A percentile compares a stretch with the other conserved stretches of the same genome.
Conservation (phyloP, 2,888 invertebrate genomes). For the Sipha maydis region DNA sequence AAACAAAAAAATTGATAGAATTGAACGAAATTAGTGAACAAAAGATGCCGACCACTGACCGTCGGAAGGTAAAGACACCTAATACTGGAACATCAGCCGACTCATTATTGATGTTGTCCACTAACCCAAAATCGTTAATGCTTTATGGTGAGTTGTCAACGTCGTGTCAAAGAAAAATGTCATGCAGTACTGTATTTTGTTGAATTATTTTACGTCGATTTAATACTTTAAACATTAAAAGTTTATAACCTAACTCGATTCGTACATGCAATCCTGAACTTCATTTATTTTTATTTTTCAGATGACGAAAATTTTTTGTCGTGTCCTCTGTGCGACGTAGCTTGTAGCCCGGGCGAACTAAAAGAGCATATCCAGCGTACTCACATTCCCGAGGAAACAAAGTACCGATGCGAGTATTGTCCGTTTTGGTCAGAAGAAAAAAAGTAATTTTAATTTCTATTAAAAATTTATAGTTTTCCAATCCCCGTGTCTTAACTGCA, state of each 20-base stretch:
- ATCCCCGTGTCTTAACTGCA: too few relatives aligned
- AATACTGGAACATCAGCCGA: not conserved
- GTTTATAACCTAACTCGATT: too few relatives aligned
- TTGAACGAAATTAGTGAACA: not conserved
- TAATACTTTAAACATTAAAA: too few relatives aligned
- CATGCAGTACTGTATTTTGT: too few relatives aligned
- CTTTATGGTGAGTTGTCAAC: slow-evolving; percentile 25
- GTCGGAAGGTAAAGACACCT: slow-evolving; percentile 1
- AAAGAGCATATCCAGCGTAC: slow-evolving; percentile 73
- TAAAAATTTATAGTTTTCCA: not conserved
- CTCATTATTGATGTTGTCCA: slow-evolving; percentile 63
- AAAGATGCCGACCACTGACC: not conserved
- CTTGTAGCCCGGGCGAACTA: slow-evolving; percentile 71
- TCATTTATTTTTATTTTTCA: not conserved
- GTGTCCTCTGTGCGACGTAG: slow-evolving; percentile 39
- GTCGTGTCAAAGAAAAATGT: not conserved
- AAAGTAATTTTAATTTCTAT: slow-evolving; percentile 68
- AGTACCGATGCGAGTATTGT: slow-evolving; percentile 81
- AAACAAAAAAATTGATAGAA: slow-evolving; percentile 2
- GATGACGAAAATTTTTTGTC: slow-evolving; percentile 41
- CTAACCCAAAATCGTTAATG: slow-evolving; percentile 70
- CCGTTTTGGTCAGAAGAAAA: slow-evolving; percentile 81
- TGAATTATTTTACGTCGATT: too few relatives aligned
- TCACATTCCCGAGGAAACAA: slow-evolving; percentile 36
- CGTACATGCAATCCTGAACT: too few relatives aligned